phyloP scores from a whole-genome alignment of 2,888 invertebrate genomes.

The Eupelmus urozonus region DNA sequence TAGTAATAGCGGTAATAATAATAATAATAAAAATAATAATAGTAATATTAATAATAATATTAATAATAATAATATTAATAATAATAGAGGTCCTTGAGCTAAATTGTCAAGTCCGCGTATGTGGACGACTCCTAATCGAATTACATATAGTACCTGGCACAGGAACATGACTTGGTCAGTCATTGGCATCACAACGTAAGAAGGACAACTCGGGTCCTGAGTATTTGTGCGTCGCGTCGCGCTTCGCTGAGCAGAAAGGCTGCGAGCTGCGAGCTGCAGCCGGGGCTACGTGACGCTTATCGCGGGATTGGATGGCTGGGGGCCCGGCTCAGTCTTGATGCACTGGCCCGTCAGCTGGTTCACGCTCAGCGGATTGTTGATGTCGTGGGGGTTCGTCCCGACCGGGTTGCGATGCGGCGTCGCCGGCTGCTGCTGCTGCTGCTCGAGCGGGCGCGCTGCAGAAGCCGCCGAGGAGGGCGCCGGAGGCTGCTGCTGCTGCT shows the following conservation, averaged over 20 bases:
- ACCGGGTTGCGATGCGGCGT: slow-evolving; percentile 86
- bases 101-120: slow-evolving; percentile 64
- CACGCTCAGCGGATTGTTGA: slow-evolving; percentile 94
- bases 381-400: slow-evolving; percentile 93
- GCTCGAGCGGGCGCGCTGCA: slow-evolving; percentile 76
- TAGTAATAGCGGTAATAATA: slow-evolving; percentile 60
- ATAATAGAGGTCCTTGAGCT: slow-evolving; percentile 62
- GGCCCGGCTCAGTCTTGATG: slow-evolving; percentile 76
- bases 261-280: slow-evolving; percentile 64
- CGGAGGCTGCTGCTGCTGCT: slow-evolving; percentile 73
- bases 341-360: slow-evolving; percentile 91
- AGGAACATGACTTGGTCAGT: slow-evolving; percentile 77
- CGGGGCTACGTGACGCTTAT: slow-evolving; percentile 78
- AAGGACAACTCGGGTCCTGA: slow-evolving; percentile 72
- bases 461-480: slow-evolving; percentile 85
- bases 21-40: slow-evolving; percentile 46
- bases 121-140: slow-evolving; percentile 71
- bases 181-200: slow-evolving; percentile 78
- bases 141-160: slow-evolving; percentile 73
- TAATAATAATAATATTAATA: slow-evolving; percentile 39
- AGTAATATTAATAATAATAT: slow-evolving; percentile 27
- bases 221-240: slow-evolving; percentile 78
- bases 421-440: slow-evolving; percentile 74
- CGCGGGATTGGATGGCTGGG: slow-evolving; percentile 73
- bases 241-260: slow-evolving; percentile 73